These are phyloP conservation scores for Cheirogaleus medius DNA, from an alignment of 2,113 vertebrate genomes.

Conservation along the genomic window DNA sequence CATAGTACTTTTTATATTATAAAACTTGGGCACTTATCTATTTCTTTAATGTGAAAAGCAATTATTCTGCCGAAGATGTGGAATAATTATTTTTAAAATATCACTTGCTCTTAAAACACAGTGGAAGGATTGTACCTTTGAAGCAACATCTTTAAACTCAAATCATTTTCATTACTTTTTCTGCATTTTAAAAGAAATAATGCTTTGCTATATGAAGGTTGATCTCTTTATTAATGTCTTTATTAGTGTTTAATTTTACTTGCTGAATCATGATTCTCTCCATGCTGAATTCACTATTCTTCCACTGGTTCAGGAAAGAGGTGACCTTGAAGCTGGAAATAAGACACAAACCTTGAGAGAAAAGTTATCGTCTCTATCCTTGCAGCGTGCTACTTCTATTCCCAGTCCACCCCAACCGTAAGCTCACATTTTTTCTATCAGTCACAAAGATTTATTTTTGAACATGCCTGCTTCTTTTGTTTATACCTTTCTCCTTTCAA, in stretches of 20 bases:
- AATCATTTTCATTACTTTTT: neutral
- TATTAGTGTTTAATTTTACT: neutral
- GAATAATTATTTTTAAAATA: constrained; percentile 55
- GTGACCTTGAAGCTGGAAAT: neutral
- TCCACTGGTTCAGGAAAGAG: neutral
- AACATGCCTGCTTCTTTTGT: neutral
- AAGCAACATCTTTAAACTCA: constrained; percentile 7
- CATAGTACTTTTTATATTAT: neutral
- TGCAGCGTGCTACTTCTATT: neutral
- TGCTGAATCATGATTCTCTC: neutral
- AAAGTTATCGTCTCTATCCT: neutral
- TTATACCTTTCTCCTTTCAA: neutral
- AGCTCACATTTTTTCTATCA: neutral
- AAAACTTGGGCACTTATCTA: neutral
- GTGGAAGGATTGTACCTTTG: neutral
- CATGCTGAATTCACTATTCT: neutral
- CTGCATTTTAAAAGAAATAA: neutral
- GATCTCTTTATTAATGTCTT: neutral
- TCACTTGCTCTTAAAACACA: constrained; percentile 41
- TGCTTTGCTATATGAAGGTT: neutral
- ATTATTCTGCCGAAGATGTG: neutral
- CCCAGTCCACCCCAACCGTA: neutral
- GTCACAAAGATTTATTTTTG: neutral
- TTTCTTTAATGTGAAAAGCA: constrained; percentile 44
- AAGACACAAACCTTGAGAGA: neutral